A percentile compares a stretch with the other conserved stretches of the same genome.
Conservation (phyloP, 1,140 invertebrate genomes). For the Teleogryllus occipitalis region DNA sequence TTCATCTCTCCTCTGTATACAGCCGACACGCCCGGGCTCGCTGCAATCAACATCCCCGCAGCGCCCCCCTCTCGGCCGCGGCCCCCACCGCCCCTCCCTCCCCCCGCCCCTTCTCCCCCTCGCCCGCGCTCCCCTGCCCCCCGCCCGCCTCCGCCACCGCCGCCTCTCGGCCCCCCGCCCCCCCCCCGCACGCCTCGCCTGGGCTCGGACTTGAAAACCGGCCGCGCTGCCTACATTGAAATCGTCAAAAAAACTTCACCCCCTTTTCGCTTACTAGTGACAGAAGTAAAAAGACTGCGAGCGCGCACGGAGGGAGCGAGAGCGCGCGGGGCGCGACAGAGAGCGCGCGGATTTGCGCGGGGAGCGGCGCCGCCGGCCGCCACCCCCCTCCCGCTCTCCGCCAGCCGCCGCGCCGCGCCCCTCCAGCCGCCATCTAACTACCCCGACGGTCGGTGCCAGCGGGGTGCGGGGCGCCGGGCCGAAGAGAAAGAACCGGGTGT, state of each 20-base stretch:
- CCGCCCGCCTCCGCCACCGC: neutral
- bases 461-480: too few relatives aligned
- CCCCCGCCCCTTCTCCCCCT: too few relatives aligned
- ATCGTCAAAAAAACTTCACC: conserved; percentile 11
- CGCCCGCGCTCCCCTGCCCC: neutral
- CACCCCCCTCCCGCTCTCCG: too few relatives aligned
- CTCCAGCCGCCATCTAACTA: neutral
- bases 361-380: neutral
- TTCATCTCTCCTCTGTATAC: conserved; percentile 21
- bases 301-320: neutral
- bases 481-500: conserved; percentile 18
- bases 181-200: neutral
- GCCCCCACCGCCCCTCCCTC: too few relatives aligned
- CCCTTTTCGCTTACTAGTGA: conserved; percentile 9
- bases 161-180: neutral
- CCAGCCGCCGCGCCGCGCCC: too few relatives aligned
- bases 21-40: conserved; percentile 12
- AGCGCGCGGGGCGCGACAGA: neutral
- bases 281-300: conserved; percentile 10
- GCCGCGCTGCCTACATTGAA: conserved; percentile 7
- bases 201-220: neutral
- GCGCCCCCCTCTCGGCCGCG: neutral
- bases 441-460: neutral
- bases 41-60: conserved; percentile 21
- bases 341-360: conserved; percentile 2